phyloP scores from a whole-genome alignment of 2,888 invertebrate species.

The Clitarchus hookeri region DNA sequence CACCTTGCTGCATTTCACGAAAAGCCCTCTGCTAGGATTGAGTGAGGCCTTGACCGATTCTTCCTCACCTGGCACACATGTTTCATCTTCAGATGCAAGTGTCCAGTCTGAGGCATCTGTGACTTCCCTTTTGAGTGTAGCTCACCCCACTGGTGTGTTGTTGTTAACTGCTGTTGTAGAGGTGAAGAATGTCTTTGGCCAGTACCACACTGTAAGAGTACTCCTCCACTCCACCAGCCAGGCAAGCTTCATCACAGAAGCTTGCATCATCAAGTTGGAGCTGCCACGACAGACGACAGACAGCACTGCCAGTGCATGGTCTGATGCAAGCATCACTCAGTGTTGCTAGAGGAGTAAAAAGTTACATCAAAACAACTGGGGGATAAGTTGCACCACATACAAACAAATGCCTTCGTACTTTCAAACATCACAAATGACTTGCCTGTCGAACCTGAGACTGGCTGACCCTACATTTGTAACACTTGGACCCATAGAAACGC shows the following conservation, averaged over 20 bases:
- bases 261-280: too few relatives aligned
- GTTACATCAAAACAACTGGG: too few relatives aligned
- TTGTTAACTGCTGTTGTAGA: too few relatives aligned
- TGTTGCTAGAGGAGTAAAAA: too few relatives aligned
- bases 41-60: neutral
- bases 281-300: too few relatives aligned
- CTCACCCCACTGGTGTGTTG: neutral
- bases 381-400: too few relatives aligned
- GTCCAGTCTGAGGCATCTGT: neutral
- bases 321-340: too few relatives aligned
- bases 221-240: neutral
- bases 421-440: too few relatives aligned
- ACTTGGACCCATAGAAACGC: neutral
- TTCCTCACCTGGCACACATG: neutral
- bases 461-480: neutral
- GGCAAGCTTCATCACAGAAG: too few relatives aligned
- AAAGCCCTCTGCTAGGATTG: neutral
- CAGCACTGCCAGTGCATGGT: too few relatives aligned
- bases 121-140: neutral
- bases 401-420: too few relatives aligned
- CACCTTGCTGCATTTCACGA: neutral
- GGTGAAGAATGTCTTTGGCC: neutral
- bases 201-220: neutral
- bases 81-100: neutral
- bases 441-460: neutral